A percentile compares a stretch with the other conserved stretches of the same genome.
Conservation (phyloP, 2,113 vertebrate genomes). For the Ammodytes dubius region DNA sequence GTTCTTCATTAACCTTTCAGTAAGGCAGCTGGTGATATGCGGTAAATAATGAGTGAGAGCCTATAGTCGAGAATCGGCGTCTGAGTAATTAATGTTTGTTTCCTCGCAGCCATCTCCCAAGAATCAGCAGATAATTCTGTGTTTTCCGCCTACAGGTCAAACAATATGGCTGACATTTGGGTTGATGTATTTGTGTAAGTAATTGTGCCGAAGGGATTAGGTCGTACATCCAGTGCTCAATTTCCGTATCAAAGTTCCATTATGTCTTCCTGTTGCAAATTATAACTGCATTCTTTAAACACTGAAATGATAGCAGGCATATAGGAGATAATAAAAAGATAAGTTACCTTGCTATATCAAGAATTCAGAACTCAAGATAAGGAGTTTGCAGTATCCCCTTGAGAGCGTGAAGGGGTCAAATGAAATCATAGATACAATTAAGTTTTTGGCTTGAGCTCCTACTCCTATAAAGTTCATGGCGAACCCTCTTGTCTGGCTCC, state of each 20-base stretch:
- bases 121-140: slow-evolving; percentile 36
- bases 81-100: slow-evolving; percentile 72
- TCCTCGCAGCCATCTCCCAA: slow-evolving; percentile 34
- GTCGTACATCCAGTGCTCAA: not conserved
- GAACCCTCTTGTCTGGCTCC: slow-evolving; percentile 37
- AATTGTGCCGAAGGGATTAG: slow-evolving; percentile 31
- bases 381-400: not conserved
- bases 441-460: slow-evolving; percentile 35
- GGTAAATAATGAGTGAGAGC: slow-evolving; percentile 70
- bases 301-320: not conserved
- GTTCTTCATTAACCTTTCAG: slow-evolving; percentile 80
- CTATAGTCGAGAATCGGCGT: slow-evolving; percentile 38
- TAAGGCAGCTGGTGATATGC: slow-evolving; percentile 66
- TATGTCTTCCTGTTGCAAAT: not conserved
- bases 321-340: not conserved
- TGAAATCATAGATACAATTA: slow-evolving; percentile 28
- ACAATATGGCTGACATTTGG: slow-evolving; percentile 57
- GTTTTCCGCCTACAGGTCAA: slow-evolving; percentile 54
- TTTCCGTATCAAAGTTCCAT: slow-evolving; percentile 35
- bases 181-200: slow-evolving; percentile 13
- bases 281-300: not conserved
- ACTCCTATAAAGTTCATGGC: slow-evolving; percentile 45
- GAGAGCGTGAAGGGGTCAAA: slow-evolving; percentile 7
- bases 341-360: not conserved
- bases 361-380: slow-evolving; percentile 7